phyloP scores from a whole-genome alignment of 2,113 vertebrate genomes.

The Podiceps cristatus region DNA sequence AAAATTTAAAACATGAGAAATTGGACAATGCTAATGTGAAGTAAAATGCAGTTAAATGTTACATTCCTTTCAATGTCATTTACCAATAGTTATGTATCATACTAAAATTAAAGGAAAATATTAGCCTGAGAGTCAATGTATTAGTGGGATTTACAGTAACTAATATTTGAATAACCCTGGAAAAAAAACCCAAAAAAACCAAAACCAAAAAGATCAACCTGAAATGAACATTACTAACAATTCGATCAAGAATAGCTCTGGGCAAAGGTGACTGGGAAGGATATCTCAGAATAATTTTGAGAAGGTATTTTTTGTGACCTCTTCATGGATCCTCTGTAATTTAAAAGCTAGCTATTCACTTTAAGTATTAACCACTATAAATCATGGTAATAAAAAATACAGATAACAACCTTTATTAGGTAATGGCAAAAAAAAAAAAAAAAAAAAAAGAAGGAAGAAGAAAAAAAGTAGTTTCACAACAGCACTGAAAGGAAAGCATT shows the following conservation, averaged over 20 bases:
- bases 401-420: not conserved
- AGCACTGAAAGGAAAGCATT: not conserved
- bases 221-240: conserved; percentile 30
- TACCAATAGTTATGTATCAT: conserved; percentile 69
- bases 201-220: not conserved
- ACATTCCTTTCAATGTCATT: conserved; percentile 74
- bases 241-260: conserved; percentile 22
- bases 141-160: conserved; percentile 61
- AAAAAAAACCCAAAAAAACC: conserved; percentile 16
- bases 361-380: not conserved
- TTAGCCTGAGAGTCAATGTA: conserved; percentile 58
- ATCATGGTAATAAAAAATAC: not conserved
- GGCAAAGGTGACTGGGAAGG: conserved; percentile 45
- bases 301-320: not conserved
- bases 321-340: not conserved
- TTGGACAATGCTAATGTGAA: conserved; percentile 78
- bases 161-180: conserved; percentile 70
- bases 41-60: conserved; percentile 77
- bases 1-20: conserved; percentile 81
- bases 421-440: not conserved
- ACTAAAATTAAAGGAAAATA: conserved; percentile 76
- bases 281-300: conserved; percentile 12
- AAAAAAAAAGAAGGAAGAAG: not conserved
- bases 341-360: conserved; percentile 42
- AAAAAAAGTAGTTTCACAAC: not conserved